Base-by-base conservation (phyloP, 2,113 vertebrate species). In the Heterochromis multidens region DNA sequence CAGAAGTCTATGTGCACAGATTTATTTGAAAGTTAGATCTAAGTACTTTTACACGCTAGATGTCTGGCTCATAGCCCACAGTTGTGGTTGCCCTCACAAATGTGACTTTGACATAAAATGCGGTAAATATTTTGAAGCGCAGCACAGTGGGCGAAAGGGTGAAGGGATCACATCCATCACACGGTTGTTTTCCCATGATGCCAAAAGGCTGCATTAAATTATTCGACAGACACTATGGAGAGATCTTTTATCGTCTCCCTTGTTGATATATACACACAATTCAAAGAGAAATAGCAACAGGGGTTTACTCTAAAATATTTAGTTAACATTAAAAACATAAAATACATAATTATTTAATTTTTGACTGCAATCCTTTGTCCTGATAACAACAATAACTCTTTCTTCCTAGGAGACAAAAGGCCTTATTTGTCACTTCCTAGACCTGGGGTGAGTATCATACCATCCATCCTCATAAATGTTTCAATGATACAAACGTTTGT, bases 361-460 rank as follows among this genome's bases (percentile, higher is more conserved):
- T 5, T 7, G 27, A 23, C 27, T 31, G 11, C 78, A 57, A 84
- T 19, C 8, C 63, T 60, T 21, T 79, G 13, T 81, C 81, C 25
- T 54, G 27, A 81, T 89, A 80, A 81, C 89, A 23, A 87, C 43
- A 60, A 46, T 49, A 74, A 56, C 12, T 88, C 14, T 89, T 61
- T 93, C 54, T 91, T 97, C 92, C 46, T 91, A 99, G 98, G 97
- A 94, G 99, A 99, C 95, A 99, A 99, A 95, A 97, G 97, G 93
- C 93, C 96, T 27, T 99, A 98, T 94, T 93, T 99, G 78, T 99
- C 98, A 35, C 97, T 99, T 84, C 98, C 99, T 78, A 97, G 97
- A 95, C 97, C 97, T 61, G 96, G 97, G 96, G 98, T 99, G 95
- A 98, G 99, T 97, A 81, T 88, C 79, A 56, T 19, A 72, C 17